Evolutionary conservation across 2,888 invertebrate genomes (phyloP), one percentile per base, ranked within the genome.

Genomic region (Ectemnius cavifrons): DNA sequence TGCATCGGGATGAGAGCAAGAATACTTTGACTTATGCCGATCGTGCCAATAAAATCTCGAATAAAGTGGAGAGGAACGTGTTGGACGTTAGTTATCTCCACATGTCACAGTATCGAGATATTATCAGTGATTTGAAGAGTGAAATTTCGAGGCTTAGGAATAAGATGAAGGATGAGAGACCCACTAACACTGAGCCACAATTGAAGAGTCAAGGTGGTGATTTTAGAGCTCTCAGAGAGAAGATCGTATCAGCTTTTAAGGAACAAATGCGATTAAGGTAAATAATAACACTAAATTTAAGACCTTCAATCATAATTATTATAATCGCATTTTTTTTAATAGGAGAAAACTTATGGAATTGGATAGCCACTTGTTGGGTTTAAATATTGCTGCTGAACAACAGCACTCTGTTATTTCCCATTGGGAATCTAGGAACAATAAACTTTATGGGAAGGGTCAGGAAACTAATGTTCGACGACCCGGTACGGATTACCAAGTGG

Each of bases 11-110:
- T 88, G 98, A 99, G 91, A 96, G 97, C 2, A 94, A 97, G 83
- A 99, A 98, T 87, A 99, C 99, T 0, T 92, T 99, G 37, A 95
- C 97, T 61, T 99, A 99, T 91, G 98, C 98, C 0, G 97, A 98
- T 89, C 93, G 98, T 70, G 99, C 99, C 2, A 96, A 97, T 84
- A 95, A 96, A 85, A 99, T 99, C 84, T 97, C 97, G n/a, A 97
- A 95, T 84, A 95, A 95, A 92, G 97, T 96, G 82, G 91, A 92
- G 81, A 88, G 92, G 47, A 92, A 91, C 71, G 90, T 92, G 52
- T 82, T 92, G 28, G 89, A 94, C 89, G 90, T 93, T 83, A 94
- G 94, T 13, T 94, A 96, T 91, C 45, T 78, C 8, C 97, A 96
- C 87, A 94, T 97, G n/a, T 94, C 95, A 0, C 97, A 97, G 89